A percentile compares a stretch with the other conserved stretches of the same genome.
Conservation (phyloP, 2,888 invertebrate genomes). For the Leptinotarsa haldemani region DNA sequence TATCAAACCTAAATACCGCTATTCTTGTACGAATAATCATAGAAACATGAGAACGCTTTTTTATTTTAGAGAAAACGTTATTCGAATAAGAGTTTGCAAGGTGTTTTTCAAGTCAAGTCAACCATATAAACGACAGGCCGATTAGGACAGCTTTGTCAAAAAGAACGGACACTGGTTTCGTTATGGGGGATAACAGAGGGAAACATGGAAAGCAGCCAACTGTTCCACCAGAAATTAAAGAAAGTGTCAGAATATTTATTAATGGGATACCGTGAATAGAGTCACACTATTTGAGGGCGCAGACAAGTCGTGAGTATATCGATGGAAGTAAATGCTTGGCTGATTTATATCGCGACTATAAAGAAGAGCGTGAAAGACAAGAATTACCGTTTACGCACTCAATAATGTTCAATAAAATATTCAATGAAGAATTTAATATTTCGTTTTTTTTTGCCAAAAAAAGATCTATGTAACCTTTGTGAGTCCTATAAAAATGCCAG, state of each 20-base stretch:
- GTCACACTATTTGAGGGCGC: conserved; percentile 21
- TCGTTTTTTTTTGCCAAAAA: background rate
- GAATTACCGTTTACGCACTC: conserved; percentile 13
- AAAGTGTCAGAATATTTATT: conserved; percentile 16
- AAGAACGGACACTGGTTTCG: background rate
- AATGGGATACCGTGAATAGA: conserved; percentile 12
- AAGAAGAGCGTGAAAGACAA: conserved; percentile 13
- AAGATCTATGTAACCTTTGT: no score
- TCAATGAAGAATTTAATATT: background rate
- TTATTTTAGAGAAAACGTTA: conserved; percentile 12
- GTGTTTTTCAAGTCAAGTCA: conserved; percentile 7
- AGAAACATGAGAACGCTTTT: conserved; percentile 8
- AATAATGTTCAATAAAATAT: conserved; percentile 11
- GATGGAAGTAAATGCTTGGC: conserved; percentile 20
- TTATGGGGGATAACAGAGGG: background rate
- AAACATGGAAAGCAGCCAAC: conserved; percentile 12
- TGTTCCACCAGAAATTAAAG: background rate
- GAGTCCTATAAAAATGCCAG: no score
- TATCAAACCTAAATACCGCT: conserved; percentile 22
- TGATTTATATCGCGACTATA: conserved; percentile 19
- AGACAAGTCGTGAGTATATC: conserved; percentile 18
- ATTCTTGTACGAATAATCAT: conserved; percentile 14
- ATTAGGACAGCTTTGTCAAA: conserved; percentile 12
- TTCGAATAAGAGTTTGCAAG: conserved; percentile 13
- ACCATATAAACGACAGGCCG: conserved; percentile 10